A percentile compares a stretch with the other conserved stretches of the same genome.
Evolutionary conservation across 2,113 vertebrate species (phyloP).

Genomic region (Crotalus helleri): DNA sequence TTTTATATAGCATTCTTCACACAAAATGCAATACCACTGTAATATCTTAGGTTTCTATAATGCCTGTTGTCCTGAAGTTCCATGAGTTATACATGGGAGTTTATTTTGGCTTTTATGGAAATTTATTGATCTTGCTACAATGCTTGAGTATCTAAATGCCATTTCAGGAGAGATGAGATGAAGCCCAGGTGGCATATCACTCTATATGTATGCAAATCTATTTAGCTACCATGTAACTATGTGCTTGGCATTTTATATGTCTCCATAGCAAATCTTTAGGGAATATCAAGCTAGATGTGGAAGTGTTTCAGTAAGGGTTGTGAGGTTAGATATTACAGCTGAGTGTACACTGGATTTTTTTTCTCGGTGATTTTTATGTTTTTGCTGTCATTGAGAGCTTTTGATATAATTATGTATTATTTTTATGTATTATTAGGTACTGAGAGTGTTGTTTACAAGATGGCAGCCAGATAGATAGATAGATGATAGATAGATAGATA

Average conservation of each 20-base stretch:
- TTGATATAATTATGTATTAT: not conserved
- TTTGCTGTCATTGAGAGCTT: not conserved
- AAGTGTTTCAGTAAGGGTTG: not conserved
- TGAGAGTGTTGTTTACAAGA: not conserved
- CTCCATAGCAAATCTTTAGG: not conserved
- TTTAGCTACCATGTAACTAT: not conserved
- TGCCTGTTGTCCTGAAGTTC: constrained; percentile 49
- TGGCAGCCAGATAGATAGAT: no score
- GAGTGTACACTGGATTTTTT: not conserved
- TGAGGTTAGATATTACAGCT: not conserved
- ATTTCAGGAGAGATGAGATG: not conserved
- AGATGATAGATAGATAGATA: not conserved
- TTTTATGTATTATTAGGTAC: not conserved
- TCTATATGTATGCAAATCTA: not conserved
- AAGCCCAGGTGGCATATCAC: not conserved
- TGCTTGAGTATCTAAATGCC: constrained; percentile 27
- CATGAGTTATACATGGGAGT: constrained; percentile 23
- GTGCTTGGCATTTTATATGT: not conserved
- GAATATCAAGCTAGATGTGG: not conserved
- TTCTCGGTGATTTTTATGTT: not conserved
- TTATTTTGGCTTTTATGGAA: constrained; percentile 38
- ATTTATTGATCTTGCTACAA: constrained; percentile 50
- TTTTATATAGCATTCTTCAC: constrained; percentile 60
- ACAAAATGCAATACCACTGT: constrained; percentile 51
- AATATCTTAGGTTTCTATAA: constrained; percentile 43